Evolutionary conservation across 2,888 invertebrate genomes (phyloP).

Genomic region (Deroplatys truncata): DNA sequence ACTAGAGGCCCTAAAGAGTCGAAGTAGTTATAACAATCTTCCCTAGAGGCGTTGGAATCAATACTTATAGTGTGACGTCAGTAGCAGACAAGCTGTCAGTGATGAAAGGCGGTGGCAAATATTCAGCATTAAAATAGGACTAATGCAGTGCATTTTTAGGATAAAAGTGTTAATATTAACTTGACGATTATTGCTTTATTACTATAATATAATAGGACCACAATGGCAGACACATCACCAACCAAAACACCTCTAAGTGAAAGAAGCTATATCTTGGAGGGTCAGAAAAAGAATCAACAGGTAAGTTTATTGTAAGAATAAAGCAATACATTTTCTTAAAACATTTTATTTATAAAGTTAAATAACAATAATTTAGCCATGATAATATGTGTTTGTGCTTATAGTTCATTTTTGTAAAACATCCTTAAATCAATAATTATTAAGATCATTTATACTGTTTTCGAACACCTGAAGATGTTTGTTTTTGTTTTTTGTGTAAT

Average conservation of each 20-base stretch:
- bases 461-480: no score
- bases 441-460: no score
- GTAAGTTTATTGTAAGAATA: background rate
- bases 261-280: constrained; percentile 24
- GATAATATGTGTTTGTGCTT: background rate
- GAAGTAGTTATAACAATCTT: background rate
- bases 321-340: no score
- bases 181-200: background rate
- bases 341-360: background rate
- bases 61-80: background rate
- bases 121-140: no score
- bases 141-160: no score
- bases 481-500: no score
- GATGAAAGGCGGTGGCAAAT: background rate
- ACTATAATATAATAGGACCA: background rate
- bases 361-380: background rate
- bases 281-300: constrained; percentile 25
- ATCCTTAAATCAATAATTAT: no score
- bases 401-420: no score
- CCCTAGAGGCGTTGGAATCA: constrained; percentile 12
- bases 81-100: constrained; percentile 5
- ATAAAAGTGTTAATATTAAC: background rate
- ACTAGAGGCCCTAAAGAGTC: no score
- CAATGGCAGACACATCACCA: constrained; percentile 14
- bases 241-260: background rate